Evolutionary conservation across 2,888 invertebrate genomes (phyloP).

Genomic region (Apamea monoglypha): DNA sequence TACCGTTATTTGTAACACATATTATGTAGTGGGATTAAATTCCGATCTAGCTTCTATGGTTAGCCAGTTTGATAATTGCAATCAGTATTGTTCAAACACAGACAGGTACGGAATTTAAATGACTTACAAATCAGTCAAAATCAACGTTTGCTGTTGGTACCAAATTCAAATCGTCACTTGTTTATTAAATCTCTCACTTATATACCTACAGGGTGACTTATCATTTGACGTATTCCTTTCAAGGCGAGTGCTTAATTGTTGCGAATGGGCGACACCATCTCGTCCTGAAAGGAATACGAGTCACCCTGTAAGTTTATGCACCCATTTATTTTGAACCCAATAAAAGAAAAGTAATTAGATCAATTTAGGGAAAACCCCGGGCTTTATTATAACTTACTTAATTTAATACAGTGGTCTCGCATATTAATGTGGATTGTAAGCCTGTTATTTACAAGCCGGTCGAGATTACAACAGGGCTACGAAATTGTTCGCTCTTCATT

Average conservation of each 20-base stretch:
- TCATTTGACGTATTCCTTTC: too few relatives aligned
- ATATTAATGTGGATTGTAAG: conserved; percentile 46
- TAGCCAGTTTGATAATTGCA: conserved; percentile 8
- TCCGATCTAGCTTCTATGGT: neutral
- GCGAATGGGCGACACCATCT: too few relatives aligned
- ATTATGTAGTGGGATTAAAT: neutral
- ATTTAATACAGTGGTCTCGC: conserved; percentile 41
- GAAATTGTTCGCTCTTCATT: conserved; percentile 9
- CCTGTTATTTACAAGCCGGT: conserved; percentile 43
- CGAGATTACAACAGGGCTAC: conserved; percentile 20
- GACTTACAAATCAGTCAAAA: neutral
- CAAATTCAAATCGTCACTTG: neutral
- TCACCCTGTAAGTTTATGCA: neutral
- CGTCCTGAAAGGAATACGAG: too few relatives aligned
- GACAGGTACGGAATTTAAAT: conserved; percentile 3
- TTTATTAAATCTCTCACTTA: conserved; percentile 3
- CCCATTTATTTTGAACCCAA: conserved; percentile 21
- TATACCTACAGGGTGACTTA: conserved; percentile 2
- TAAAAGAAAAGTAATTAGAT: conserved; percentile 35
- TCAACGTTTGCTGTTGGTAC: neutral
- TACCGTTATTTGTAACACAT: neutral
- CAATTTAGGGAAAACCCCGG: conserved; percentile 19
- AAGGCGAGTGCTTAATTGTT: too few relatives aligned
- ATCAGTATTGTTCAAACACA: neutral
- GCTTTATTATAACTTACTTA: conserved; percentile 37